These are phyloP conservation scores for Bettongia penicillata DNA, from an alignment of 2,113 vertebrate species.

Conservation along the genomic window DNA sequence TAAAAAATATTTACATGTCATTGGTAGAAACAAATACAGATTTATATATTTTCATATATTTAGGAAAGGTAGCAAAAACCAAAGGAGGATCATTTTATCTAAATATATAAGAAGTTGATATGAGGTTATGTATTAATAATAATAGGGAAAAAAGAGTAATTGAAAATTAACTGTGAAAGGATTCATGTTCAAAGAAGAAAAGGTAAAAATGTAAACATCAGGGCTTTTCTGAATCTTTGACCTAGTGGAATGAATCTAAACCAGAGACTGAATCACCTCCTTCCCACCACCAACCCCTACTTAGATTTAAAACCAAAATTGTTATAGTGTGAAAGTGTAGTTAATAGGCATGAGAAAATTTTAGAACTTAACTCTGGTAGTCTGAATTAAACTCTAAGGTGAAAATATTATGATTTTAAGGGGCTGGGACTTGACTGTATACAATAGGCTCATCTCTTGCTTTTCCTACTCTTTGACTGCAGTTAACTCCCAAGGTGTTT, in stretches of 20 bases:
- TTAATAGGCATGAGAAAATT: not conserved
- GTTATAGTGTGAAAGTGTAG: not conserved
- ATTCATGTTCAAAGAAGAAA: not conserved
- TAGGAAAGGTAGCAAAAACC: not conserved
- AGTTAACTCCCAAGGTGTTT: not conserved
- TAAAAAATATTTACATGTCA: not conserved
- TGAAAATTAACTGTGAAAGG: not conserved
- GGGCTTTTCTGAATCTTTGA: not conserved
- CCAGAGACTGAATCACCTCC: not conserved
- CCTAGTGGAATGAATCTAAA: not conserved
- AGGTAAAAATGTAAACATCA: not conserved
- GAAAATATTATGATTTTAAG: not conserved
- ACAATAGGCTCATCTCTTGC: not conserved
- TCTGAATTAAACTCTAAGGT: not conserved
- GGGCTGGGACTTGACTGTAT: not conserved
- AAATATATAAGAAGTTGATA: not conserved
- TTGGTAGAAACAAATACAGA: not conserved
- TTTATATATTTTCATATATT: not conserved
- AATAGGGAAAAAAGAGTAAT: not conserved
- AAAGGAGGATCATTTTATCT: not conserved
- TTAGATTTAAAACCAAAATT: not conserved
- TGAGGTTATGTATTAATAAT: not conserved
- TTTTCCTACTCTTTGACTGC: constrained; percentile 1
- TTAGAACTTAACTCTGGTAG: not conserved
- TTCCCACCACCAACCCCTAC: not conserved